A percentile compares a stretch with the other conserved stretches of the same genome.
phyloP scores from a whole-genome alignment of 1,140 invertebrate genomes.

The Zaprionus gabonicus region DNA sequence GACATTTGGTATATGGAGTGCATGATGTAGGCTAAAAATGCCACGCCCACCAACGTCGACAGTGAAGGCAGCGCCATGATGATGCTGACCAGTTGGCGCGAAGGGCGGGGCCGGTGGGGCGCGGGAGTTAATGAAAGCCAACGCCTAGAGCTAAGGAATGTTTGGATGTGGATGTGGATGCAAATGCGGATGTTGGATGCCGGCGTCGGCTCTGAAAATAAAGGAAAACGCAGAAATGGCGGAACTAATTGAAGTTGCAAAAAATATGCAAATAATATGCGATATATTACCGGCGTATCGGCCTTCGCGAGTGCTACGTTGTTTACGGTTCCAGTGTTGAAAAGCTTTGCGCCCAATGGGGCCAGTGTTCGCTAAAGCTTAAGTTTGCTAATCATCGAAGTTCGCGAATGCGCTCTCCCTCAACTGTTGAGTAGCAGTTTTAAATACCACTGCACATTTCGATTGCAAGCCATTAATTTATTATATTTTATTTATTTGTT shows the following conservation, averaged over 20 bases:
- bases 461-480: too few species aligned
- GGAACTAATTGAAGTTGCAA: constrained; percentile 12
- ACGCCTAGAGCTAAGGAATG: neutral
- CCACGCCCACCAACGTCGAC: constrained; percentile 86
- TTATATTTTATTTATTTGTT: too few species aligned
- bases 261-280: constrained; percentile 13
- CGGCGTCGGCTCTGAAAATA: constrained; percentile 1
- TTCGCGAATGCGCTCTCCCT: neutral
- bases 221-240: neutral
- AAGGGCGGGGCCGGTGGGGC: neutral
- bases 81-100: neutral
- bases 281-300: constrained; percentile 36
- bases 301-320: neutral
- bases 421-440: neutral
- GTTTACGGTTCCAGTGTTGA: constrained; percentile 22
- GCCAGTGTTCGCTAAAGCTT: neutral
- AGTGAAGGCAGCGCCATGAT: constrained; percentile 76
- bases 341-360: neutral
- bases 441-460: too few species aligned
- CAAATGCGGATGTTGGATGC: neutral
- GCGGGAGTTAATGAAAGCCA: neutral
- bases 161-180: constrained; percentile 11
- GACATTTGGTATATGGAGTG: constrained; percentile 91
- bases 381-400: neutral
- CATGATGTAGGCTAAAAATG: constrained; percentile 89